Base-by-base conservation (phyloP, 2,888 invertebrate genomes). In the Dioctria linearis region DNA sequence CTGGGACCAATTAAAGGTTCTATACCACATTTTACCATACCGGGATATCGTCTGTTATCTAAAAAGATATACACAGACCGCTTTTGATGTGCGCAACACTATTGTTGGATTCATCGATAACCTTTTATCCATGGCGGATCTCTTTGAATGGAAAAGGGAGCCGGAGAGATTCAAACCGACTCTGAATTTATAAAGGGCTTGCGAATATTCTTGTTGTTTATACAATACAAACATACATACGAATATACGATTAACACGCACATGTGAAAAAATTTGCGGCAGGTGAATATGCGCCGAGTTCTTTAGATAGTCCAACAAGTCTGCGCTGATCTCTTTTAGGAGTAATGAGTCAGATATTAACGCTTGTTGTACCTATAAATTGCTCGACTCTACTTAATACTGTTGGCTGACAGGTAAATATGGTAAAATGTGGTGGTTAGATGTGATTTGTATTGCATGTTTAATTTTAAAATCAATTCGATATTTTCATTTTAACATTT, bases 51-150 rank as follows among this genome's bases (percentile, higher is more conserved):
- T 40, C 51, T 76, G 76, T 80, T 82, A 82, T 82, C 80, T 80
- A 78, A 65, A 79, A 59, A 67, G 79, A 73, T 79, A 25, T 25
- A 66, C 65, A 81, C 79, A 75, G 57, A 59, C 80, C 80, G 80
- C 82, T 63, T 80, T 82, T 82, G 80, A 80, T 80, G 78, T 82
- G 78, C 78, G 79, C 79, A 79, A 82, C 80, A 80, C 82, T 82
- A 82, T 82, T 82, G 82, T 82, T 82, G 80, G 79, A 80, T 79
- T 82, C 79, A 82, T 80, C 79, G 82, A 82, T 82, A 82, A 69
- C 54, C 63, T 80, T 78, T 80, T 82, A 82, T 82, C 82, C 76
- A 51, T 2, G 75, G 63, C 82, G 82, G 78, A 82, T 82, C 82
- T 82, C 80, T 82, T 82, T 82, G 82, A 78, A 61, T 42, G 69